Percentiles rank a stretch among this genome's conserved stretches.
Conservation (phyloP, 35 echinoderm and acorn worm species). For the Patiria miniata region DNA sequence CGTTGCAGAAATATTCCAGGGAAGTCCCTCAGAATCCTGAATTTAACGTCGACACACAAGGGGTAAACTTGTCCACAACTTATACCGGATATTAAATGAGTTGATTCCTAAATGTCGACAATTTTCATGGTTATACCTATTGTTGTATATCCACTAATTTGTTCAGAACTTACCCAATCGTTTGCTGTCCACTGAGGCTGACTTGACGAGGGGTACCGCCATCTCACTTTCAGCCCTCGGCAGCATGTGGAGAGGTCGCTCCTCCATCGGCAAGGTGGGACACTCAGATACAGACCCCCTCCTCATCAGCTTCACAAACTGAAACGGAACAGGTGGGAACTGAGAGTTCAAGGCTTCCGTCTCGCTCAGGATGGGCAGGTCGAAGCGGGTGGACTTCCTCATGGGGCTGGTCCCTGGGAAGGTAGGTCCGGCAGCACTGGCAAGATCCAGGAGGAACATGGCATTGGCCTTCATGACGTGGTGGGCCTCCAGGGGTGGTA, state of each 20-base stretch:
- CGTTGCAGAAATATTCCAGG: too few relatives aligned
- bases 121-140: too few relatives aligned
- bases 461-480: slow-evolving; percentile 99
- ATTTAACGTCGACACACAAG: too few relatives aligned
- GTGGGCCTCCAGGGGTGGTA: slow-evolving; percentile 90
- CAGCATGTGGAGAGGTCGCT: neutral
- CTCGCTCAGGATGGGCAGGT: slow-evolving; percentile 85
- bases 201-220: slow-evolving; percentile 8
- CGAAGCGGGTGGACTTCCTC: slow-evolving; percentile 73
- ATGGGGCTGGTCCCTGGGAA: slow-evolving; percentile 53
- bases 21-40: too few relatives aligned
- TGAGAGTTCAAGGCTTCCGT: slow-evolving; percentile 40
- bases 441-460: slow-evolving; percentile 92
- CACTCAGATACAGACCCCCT: slow-evolving; percentile 21
- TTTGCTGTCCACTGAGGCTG: slow-evolving; percentile 27
- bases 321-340: slow-evolving; percentile 78
- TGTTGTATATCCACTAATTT: neutral
- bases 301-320: slow-evolving; percentile 70
- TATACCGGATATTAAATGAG: too few relatives aligned
- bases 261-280: neutral
- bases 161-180: slow-evolving; percentile 3
- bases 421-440: slow-evolving; percentile 73
- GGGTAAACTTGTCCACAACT: too few relatives aligned
- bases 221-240: slow-evolving; percentile 11
- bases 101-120: too few relatives aligned